Evolutionary conservation across 1,140 invertebrate species (phyloP).

Genomic region (Hydropsyche tenuis): DNA sequence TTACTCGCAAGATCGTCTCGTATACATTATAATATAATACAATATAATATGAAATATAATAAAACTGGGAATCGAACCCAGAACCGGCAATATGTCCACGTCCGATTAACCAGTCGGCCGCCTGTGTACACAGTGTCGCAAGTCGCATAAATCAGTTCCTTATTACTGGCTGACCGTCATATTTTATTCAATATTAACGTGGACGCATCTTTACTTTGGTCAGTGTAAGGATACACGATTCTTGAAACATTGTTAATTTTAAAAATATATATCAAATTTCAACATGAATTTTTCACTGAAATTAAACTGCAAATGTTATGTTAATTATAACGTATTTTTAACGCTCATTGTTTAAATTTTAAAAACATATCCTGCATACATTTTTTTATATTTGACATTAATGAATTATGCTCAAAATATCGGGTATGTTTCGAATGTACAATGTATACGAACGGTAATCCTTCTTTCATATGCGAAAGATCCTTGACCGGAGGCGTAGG

Average conservation of each 20-base stretch:
- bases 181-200: constrained; percentile 36
- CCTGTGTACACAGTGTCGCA: constrained; percentile 25
- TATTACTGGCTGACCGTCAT: constrained; percentile 32
- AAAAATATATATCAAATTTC: too few species aligned
- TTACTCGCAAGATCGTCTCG: too few species aligned
- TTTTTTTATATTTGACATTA: too few species aligned
- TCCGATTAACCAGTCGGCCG: constrained; percentile 37
- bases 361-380: too few species aligned
- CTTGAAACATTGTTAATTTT: too few species aligned
- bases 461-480: constrained; percentile 16
- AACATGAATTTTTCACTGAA: too few species aligned
- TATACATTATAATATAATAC: too few species aligned
- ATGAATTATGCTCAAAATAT: too few species aligned
- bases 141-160: constrained; percentile 37
- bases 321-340: too few species aligned
- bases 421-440: neutral
- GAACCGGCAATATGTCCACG: constrained; percentile 35
- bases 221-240: constrained; percentile 3
- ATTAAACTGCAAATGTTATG: too few species aligned
- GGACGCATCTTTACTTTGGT: neutral
- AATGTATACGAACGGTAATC: constrained; percentile 9
- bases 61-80: constrained; percentile 30
- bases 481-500: constrained; percentile 26
- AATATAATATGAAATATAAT: neutral
- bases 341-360: too few species aligned